These are phyloP conservation scores for Chaenocephalus aceratus DNA, from an alignment of 2,113 vertebrate genomes.

Conservation along the genomic window DNA sequence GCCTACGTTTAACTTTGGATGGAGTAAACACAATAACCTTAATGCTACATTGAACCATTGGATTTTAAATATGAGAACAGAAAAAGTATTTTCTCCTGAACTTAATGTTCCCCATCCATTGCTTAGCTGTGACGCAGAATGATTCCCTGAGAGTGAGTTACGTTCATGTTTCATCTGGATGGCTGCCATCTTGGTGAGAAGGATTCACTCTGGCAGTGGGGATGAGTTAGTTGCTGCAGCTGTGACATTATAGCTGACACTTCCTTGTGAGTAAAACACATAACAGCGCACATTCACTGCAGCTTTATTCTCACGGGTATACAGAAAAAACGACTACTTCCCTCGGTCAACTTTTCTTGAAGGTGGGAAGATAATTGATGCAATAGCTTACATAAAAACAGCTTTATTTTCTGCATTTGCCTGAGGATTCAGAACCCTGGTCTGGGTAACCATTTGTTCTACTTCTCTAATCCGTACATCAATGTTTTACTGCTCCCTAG, in stretches of 20 bases:
- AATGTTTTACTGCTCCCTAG: slow-evolving; percentile 56
- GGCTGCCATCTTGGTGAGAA: neutral
- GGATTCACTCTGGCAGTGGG: neutral
- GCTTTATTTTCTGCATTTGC: neutral
- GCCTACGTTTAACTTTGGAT: slow-evolving; percentile 3
- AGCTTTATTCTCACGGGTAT: slow-evolving; percentile 4
- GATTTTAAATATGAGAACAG: neutral
- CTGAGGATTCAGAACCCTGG: neutral
- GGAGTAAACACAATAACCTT: neutral
- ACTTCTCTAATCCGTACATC: too few relatives aligned
- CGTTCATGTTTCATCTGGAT: neutral
- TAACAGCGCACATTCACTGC: slow-evolving; percentile 9
- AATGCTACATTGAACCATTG: neutral
- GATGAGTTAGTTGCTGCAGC: neutral
- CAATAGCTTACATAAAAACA: neutral
- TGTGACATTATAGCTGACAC: slow-evolving; percentile 8
- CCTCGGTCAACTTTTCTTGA: neutral
- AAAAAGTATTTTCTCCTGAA: neutral
- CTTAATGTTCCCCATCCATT: neutral
- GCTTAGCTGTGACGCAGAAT: neutral
- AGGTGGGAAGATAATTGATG: neutral
- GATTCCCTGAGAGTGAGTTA: neutral
- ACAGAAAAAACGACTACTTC: neutral
- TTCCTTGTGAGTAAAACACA: slow-evolving; percentile 18
- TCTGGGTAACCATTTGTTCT: neutral